Conservation (phyloP, 2,797 vertebrate species). For the Sebastes hopkinsi region DNA sequence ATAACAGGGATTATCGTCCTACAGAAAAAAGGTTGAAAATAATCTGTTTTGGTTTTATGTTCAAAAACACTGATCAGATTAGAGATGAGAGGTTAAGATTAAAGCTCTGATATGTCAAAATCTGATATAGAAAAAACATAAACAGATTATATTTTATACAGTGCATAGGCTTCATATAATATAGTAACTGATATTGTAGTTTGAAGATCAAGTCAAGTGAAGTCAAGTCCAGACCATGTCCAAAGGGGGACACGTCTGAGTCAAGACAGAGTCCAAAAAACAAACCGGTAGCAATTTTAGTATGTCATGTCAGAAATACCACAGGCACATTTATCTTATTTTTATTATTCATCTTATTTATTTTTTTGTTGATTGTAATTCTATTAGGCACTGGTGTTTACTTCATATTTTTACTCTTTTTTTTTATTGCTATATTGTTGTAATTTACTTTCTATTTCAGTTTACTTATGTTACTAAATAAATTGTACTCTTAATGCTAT, state of each 20-base stretch:
- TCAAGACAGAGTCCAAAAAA: too few species aligned
- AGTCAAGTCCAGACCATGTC: neutral
- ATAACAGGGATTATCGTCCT: neutral
- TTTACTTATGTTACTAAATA: too few species aligned
- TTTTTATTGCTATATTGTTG: too few species aligned
- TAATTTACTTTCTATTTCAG: too few species aligned
- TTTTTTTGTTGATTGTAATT: too few species aligned
- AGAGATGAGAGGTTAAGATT: neutral
- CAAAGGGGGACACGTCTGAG: neutral
- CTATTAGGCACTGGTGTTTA: too few species aligned
- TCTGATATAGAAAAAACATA: neutral
- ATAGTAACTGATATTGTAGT: neutral
- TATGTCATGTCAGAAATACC: too few species aligned
- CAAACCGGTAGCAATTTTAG: too few species aligned
- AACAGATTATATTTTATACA: neutral
- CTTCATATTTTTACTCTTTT: too few species aligned
- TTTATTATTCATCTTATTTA: too few species aligned
- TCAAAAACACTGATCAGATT: slow-evolving; percentile 6
- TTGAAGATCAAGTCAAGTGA: neutral
- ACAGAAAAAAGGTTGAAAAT: neutral
- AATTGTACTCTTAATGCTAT: too few species aligned
- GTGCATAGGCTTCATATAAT: neutral
- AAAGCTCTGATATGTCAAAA: neutral
- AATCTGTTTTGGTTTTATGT: neutral
- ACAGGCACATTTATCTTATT: too few species aligned